A percentile compares a stretch with the other conserved stretches of the same genome.
These are phyloP conservation scores for Mycetomoellerius zeteki DNA, from an alignment of 1,140 invertebrate species.

Conservation along the genomic window DNA sequence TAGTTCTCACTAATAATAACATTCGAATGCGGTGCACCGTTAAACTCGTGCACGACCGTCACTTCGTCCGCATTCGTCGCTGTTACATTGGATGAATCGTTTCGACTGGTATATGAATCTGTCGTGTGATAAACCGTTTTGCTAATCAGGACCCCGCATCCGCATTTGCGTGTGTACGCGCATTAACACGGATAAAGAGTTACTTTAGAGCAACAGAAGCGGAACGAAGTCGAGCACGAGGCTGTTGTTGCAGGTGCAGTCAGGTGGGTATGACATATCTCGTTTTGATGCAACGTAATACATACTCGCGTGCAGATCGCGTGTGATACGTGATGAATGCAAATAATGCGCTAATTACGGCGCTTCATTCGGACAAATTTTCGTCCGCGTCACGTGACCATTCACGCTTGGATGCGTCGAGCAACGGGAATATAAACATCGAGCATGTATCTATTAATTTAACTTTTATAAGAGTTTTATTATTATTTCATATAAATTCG, in stretches of 20 bases:
- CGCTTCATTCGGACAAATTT: conserved; percentile 27
- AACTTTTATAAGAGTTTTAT: conserved; percentile 9
- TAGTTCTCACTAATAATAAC: background rate
- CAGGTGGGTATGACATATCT: background rate
- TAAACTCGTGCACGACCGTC: background rate
- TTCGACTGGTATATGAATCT: conserved; percentile 27
- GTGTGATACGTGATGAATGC: conserved; percentile 6
- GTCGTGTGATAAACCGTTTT: background rate
- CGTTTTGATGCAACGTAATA: conserved; percentile 22
- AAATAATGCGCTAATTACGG: conserved; percentile 15
- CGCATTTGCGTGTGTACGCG: background rate
- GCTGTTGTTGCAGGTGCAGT: conserved; percentile 3
- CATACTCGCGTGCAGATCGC: conserved; percentile 1
- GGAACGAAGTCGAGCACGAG: background rate
- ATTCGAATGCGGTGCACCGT: background rate
- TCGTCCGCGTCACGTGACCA: background rate
- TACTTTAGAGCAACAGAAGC: conserved; percentile 14
- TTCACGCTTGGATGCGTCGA: background rate
- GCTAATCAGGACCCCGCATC: background rate
- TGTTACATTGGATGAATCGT: conserved; percentile 34
- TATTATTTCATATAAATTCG: background rate
- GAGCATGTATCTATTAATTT: background rate
- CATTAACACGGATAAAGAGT: background rate
- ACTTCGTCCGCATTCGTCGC: conserved; percentile 13
- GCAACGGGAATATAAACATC: background rate